Percentiles rank a stretch among this genome's conserved stretches.
Evolutionary conservation across 2,797 vertebrate genomes (phyloP).

Genomic region (Linurgus olivaceus): DNA sequence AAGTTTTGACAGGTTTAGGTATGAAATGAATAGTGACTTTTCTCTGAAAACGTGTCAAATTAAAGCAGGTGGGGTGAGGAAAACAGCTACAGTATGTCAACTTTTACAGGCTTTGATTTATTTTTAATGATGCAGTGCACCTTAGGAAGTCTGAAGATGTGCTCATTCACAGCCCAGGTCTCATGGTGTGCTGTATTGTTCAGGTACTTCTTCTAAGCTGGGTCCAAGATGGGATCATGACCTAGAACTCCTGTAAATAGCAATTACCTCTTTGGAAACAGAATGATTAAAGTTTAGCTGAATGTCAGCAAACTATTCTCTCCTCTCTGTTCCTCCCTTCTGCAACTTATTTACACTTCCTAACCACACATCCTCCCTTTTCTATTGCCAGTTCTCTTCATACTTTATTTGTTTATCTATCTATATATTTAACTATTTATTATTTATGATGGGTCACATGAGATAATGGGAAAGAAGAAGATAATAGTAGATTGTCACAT

Average conservation of each 20-base stretch:
- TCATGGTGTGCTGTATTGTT: conserved; percentile 45
- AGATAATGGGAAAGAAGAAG: neutral
- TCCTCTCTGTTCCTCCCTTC: neutral
- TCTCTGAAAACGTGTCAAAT: conserved; percentile 47
- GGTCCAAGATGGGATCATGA: conserved; percentile 36
- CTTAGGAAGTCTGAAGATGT: conserved; percentile 48
- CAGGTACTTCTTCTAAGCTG: conserved; percentile 15
- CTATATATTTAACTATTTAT: neutral
- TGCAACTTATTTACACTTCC: conserved; percentile 2
- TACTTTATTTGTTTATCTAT: neutral
- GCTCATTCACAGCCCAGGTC: neutral
- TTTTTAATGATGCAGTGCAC: conserved; percentile 67
- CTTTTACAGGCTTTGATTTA: conserved; percentile 64
- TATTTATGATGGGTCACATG: neutral
- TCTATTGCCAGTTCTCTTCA: neutral
- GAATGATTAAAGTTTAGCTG: conserved; percentile 53
- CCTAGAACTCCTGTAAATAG: conserved; percentile 50
- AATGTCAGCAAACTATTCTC: conserved; percentile 55
- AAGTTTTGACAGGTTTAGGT: conserved; percentile 36
- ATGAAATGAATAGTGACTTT: conserved; percentile 28
- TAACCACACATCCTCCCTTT: neutral
- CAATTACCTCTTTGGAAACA: conserved; percentile 54
- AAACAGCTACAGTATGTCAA: conserved; percentile 58
- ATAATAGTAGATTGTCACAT: neutral
- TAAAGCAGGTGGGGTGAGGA: conserved; percentile 53